Base-by-base conservation (phyloP, 2,797 vertebrate species). In the Hoplostethus atlanticus region DNA sequence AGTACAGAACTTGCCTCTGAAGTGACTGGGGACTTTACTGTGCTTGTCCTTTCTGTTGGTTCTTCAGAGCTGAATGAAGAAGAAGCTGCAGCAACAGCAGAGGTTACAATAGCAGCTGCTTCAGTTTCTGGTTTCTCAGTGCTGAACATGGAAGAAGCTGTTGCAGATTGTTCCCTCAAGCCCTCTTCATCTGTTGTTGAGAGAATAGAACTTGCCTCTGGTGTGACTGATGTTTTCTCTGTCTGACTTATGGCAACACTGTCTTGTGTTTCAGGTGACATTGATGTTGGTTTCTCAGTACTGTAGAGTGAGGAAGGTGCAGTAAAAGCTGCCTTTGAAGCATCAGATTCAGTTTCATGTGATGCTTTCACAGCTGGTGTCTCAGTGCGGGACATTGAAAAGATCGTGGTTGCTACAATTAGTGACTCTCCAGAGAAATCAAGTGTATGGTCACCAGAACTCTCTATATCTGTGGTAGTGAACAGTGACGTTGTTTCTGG, bases 391-490 rank as follows among this genome's bases (percentile, higher is more conserved):
- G 12, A 36, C 9, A 54, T 52, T 12, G 60, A 74, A 0, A 54
- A 50, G 8, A 55, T 0, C 11, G 73, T 28, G 1, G 36, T 25
- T n/a, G 52, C 9, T 13, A 11, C 9, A 1, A 61, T 56, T 0
- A 42, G 0, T 1, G 61, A 68, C 1, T 65, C 61, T 17, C 0
- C 42, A 25, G 40, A 25, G 0, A 68, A 34, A 11, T 76, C 69
- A 3, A 0, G 1, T 6, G 1, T 57, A 2, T 40, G 56, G n/a
- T 61, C 53, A 40, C 31, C 48, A 56, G 85, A 84, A 34, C 58
- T 12, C 13, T 76, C 71, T 13, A 21, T 2, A 0, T 63, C 59
- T 11, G 42, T 42, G 8, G 28, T 44, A 11, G 5, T 44, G 9
- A 17, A 1, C 1, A 31, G 4, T 15, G 65, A 44, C 50, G 60